phyloP scores from a whole-genome alignment of 2,888 invertebrate species.

The Drosophila macrospina region DNA sequence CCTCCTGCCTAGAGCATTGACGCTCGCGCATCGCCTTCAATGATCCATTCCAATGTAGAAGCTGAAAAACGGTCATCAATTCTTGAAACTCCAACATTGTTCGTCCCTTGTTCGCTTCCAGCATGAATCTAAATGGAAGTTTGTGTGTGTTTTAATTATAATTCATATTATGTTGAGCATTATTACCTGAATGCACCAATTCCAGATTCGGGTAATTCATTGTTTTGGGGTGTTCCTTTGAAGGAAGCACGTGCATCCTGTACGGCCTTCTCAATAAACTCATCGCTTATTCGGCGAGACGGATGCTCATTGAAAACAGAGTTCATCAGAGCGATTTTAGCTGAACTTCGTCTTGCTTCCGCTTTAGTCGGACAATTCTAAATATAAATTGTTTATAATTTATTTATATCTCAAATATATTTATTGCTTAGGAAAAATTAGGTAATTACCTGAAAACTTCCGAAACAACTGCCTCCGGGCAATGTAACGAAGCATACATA shows the following conservation, averaged over 20 bases:
- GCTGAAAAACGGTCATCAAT: slow-evolving; percentile 98
- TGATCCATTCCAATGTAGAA: slow-evolving; percentile 98
- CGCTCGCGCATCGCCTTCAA: slow-evolving; percentile 97
- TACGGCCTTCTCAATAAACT: slow-evolving; percentile 97
- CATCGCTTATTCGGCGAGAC: slow-evolving; percentile 95
- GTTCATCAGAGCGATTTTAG: slow-evolving; percentile 98
- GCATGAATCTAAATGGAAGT: slow-evolving; percentile 87
- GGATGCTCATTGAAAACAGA: slow-evolving; percentile 98
- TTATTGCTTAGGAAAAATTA: not conserved
- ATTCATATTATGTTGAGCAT: not conserved
- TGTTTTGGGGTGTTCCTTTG: slow-evolving; percentile 88
- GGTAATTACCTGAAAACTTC: slow-evolving; percentile 93
- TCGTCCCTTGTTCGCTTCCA: slow-evolving; percentile 93
- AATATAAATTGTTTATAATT: not conserved
- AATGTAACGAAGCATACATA: slow-evolving; percentile 98
- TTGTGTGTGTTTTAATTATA: not conserved
- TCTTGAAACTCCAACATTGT: slow-evolving; percentile 99
- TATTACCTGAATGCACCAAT: slow-evolving; percentile 89
- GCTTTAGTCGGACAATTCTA: slow-evolving; percentile 97
- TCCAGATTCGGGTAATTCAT: slow-evolving; percentile 90
- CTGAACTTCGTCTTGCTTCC: slow-evolving; percentile 96
- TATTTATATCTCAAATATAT: not conserved
- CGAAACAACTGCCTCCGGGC: slow-evolving; percentile 98
- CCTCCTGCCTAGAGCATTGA: slow-evolving; percentile 96
- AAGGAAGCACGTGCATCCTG: slow-evolving; percentile 95